Conservation (phyloP, 2,888 invertebrate genomes). For the Tuberolachnus salignus region DNA sequence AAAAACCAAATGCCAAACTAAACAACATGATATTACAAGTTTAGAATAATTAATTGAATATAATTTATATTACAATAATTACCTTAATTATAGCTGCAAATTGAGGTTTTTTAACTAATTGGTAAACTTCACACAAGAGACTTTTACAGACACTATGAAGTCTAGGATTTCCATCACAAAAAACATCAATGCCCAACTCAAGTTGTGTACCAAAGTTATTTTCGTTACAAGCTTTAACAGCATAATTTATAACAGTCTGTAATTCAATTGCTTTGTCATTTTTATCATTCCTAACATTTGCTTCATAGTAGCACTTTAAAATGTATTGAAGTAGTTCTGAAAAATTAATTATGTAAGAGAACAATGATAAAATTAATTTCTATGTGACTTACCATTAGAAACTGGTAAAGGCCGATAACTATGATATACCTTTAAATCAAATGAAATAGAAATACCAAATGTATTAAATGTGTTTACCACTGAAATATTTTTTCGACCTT, state of each 20-base stretch:
- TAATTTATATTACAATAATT: conserved; percentile 57
- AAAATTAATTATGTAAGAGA: conserved; percentile 1
- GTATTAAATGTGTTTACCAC: conserved; percentile 78
- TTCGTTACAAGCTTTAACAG: conserved; percentile 91
- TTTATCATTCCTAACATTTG: conserved; percentile 67
- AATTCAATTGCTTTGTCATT: conserved; percentile 76
- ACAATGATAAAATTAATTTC: conserved; percentile 15
- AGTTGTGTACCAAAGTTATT: conserved; percentile 93
- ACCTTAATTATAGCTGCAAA: conserved; percentile 76
- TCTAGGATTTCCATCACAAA: conserved; percentile 74
- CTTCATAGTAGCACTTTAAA: conserved; percentile 68
- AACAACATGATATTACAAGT: no score
- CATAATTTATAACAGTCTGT: conserved; percentile 80
- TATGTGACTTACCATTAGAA: conserved; percentile 67
- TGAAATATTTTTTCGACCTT: conserved; percentile 68
- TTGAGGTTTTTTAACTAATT: conserved; percentile 73
- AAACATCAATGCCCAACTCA: conserved; percentile 85
- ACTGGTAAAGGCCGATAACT: conserved; percentile 82
- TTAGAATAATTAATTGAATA: no score
- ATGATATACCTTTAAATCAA: conserved; percentile 77
- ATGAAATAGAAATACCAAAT: conserved; percentile 85
- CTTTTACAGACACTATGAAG: conserved; percentile 72
- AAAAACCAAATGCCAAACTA: neutral
- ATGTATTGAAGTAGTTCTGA: conserved; percentile 58
- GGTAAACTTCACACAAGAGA: conserved; percentile 77